These are phyloP conservation scores for Zoanthus solanderi DNA, from an alignment of 92 coral and sea anemone genomes.

Conservation along the genomic window DNA sequence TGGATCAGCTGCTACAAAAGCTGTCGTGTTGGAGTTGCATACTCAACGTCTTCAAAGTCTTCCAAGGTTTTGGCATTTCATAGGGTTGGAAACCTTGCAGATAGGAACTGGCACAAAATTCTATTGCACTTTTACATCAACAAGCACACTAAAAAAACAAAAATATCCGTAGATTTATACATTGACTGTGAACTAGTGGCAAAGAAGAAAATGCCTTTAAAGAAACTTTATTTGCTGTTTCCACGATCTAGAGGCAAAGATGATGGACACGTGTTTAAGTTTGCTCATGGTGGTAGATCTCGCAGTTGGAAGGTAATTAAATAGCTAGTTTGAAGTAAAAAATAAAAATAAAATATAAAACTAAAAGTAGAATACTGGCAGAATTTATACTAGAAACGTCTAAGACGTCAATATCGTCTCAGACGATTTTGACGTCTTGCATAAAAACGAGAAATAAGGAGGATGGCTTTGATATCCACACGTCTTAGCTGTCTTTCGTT, in stretches of 20 bases:
- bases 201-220: conserved; percentile 57
- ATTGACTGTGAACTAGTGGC: conserved; percentile 79
- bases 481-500: too few relatives aligned
- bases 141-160: conserved; percentile 57
- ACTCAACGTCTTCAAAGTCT: conserved; percentile 60
- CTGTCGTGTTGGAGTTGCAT: conserved; percentile 78
- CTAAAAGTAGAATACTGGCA: too few relatives aligned
- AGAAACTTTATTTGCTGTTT: conserved; percentile 55
- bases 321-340: background rate
- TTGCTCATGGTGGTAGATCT: conserved; percentile 69
- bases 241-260: conserved; percentile 60
- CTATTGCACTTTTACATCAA: conserved; percentile 68
- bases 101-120: conserved; percentile 89
- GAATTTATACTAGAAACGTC: too few relatives aligned
- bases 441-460: too few relatives aligned
- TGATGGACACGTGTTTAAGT: conserved; percentile 60
- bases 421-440: too few relatives aligned
- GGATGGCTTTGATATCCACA: too few relatives aligned
- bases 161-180: conserved; percentile 65
- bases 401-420: too few relatives aligned
- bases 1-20: conserved; percentile 82
- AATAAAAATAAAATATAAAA: too few relatives aligned
- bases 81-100: conserved; percentile 66
- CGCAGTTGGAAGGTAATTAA: conserved; percentile 31
- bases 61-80: conserved; percentile 66